These are phyloP conservation scores for Uropsilus gracilis DNA, from an alignment of 2,113 vertebrate species.

Conservation along the genomic window DNA sequence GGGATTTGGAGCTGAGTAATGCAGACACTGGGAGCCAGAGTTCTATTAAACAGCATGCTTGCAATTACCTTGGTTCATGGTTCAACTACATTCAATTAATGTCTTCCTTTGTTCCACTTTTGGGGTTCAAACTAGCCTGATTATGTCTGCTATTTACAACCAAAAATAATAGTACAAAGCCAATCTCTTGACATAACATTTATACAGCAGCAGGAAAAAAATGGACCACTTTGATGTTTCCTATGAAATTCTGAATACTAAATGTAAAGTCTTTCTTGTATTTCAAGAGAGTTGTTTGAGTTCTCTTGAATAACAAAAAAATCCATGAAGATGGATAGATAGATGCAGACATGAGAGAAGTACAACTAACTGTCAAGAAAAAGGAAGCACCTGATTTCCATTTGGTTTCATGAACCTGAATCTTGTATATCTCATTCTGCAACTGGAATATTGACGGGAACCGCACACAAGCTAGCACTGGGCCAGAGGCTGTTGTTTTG, in stretches of 20 bases:
- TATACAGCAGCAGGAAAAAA: conserved; percentile 11
- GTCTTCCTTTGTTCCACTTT: neutral
- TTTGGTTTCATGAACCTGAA: neutral
- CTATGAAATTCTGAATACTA: conserved; percentile 24
- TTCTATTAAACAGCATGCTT: neutral
- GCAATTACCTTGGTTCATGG: neutral
- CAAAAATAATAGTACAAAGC: conserved; percentile 12
- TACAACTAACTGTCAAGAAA: neutral
- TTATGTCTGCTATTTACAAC: conserved; percentile 30
- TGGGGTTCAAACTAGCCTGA: neutral
- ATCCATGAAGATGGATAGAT: neutral
- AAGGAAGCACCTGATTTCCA: conserved; percentile 12
- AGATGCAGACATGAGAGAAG: neutral
- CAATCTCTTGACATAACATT: neutral
- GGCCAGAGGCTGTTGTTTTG: neutral
- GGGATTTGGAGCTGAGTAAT: neutral
- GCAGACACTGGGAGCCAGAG: neutral
- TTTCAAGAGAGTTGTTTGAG: too few relatives aligned
- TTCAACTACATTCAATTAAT: neutral
- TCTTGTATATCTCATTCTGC: neutral
- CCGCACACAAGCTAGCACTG: neutral
- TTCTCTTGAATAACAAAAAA: too few relatives aligned
- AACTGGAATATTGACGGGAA: neutral
- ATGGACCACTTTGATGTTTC: neutral
- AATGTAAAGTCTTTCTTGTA: neutral